Conservation (phyloP, 2,113 vertebrate species). For the Columba janthina region DNA sequence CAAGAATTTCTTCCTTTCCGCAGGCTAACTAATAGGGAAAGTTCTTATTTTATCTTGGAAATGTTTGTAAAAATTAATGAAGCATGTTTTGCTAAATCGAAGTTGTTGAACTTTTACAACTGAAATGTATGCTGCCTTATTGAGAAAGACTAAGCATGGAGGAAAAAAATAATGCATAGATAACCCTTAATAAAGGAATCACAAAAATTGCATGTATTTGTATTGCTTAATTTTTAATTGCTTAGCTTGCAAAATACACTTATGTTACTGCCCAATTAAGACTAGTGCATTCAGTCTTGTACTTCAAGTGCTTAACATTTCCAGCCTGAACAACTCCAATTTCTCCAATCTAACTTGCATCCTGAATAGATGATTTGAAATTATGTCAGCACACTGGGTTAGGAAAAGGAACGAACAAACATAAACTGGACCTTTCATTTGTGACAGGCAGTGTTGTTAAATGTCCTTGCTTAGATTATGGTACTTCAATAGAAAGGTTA, state of each 20-base stretch:
- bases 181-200: neutral
- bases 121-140: slow-evolving; percentile 2
- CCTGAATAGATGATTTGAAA: neutral
- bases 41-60: slow-evolving; percentile 61
- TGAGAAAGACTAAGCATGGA: neutral
- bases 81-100: slow-evolving; percentile 35
- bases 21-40: slow-evolving; percentile 26
- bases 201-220: slow-evolving; percentile 25
- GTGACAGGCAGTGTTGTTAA: neutral
- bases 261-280: slow-evolving; percentile 3
- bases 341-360: neutral
- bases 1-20: neutral
- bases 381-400: neutral
- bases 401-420: neutral
- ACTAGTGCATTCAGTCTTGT: neutral
- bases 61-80: slow-evolving; percentile 68
- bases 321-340: neutral
- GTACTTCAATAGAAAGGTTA: neutral
- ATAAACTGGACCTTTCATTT: neutral
- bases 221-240: slow-evolving; percentile 29
- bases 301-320: neutral
- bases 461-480: neutral
- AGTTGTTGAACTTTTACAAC: slow-evolving; percentile 39
- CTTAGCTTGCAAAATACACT: neutral
- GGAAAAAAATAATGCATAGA: neutral